Conservation (phyloP, 64 coral and sea anemone species). For the Hydrozoanthus tunicans region DNA sequence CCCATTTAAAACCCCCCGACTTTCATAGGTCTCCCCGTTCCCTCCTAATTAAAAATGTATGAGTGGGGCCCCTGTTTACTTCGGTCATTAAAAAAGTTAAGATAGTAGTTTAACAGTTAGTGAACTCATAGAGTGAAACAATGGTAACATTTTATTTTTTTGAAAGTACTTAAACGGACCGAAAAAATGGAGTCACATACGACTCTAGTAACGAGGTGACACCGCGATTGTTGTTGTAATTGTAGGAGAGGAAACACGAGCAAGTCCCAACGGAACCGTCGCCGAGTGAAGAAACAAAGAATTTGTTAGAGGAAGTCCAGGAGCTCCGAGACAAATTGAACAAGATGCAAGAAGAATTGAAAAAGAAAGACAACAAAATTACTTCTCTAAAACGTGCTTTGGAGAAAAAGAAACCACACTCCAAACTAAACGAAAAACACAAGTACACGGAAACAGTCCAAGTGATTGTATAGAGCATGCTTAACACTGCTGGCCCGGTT, state of each 20-base stretch:
- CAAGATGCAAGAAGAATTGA: constrained; percentile 70
- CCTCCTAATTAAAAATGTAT: no score
- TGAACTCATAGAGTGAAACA: no score
- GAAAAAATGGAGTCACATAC: no score
- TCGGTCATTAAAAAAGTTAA: no score
- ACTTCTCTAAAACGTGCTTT: constrained; percentile 68
- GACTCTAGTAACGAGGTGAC: background rate
- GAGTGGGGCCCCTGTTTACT: no score
- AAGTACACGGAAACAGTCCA: constrained; percentile 78
- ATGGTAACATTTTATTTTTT: no score
- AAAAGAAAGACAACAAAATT: constrained; percentile 85
- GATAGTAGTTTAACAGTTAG: no score
- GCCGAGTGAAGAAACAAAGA: constrained; percentile 43
- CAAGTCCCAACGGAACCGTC: background rate
- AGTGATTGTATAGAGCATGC: constrained; percentile 66
- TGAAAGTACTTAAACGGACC: no score
- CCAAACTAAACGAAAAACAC: constrained; percentile 59
- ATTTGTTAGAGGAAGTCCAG: constrained; percentile 64
- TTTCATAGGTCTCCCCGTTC: no score
- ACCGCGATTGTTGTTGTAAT: background rate
- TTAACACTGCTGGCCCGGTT: background rate
- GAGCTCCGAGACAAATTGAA: constrained; percentile 69
- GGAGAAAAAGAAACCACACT: constrained; percentile 67
- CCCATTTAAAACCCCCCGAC: no score
- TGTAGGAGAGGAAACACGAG: background rate